Evolutionary conservation across 2,888 invertebrate genomes (phyloP).

Genomic region (Drosophila cognata): DNA sequence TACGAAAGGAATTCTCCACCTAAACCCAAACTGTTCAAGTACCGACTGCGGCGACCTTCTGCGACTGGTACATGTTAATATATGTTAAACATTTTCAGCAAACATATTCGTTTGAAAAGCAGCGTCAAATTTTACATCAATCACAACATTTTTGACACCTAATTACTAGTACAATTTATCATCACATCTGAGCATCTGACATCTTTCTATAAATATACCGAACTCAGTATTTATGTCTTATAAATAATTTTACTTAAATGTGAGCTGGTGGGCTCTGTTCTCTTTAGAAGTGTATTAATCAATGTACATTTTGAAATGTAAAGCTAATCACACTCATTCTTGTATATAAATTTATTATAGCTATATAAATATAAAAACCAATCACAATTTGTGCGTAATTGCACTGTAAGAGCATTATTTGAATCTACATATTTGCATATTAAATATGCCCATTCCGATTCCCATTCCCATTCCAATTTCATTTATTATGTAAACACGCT

Average conservation of each 20-base stretch:
- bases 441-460: neutral
- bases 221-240: neutral
- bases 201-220: neutral
- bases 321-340: neutral
- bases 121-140: neutral
- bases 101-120: neutral
- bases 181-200: neutral
- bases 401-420: neutral
- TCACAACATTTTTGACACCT: neutral
- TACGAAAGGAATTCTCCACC: neutral
- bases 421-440: neutral
- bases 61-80: neutral
- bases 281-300: neutral
- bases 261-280: neutral
- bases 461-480: neutral
- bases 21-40: neutral
- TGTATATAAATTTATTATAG: neutral
- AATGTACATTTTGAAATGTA: neutral
- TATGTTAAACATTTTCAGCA: neutral
- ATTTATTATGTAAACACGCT: slow-evolving; percentile 1
- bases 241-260: neutral
- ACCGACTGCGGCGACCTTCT: neutral
- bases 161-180: neutral
- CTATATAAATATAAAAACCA: neutral
- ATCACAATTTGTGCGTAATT: neutral